Evolutionary conservation across 2,797 vertebrate genomes (phyloP), one percentile per base, ranked within the genome.

Genomic region (Falco naumanni): DNA sequence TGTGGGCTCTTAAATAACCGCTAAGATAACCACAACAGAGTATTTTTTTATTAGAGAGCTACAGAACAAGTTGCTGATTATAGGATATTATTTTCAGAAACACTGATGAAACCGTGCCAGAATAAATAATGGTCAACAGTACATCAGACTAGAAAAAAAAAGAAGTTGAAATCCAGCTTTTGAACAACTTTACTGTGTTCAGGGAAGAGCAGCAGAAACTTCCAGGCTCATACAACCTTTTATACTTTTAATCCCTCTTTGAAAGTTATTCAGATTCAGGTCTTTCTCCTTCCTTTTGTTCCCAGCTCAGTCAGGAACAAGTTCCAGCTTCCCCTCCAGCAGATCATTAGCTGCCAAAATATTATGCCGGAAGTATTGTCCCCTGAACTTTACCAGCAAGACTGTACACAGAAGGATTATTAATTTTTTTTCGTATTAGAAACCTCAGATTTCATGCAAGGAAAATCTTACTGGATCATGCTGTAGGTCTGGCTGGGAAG

Each of bases 221-320:
- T 93, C n/a, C 88, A 34, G 28, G 12, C 34, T 79, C 17, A 16
- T 6, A 19, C 13, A 56, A 45, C 14, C 13, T 68, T 76, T 74
- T 76, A 45, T 7, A 61, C 13, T 71, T 57, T 43, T 78, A 92
- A 90, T 74, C 56, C 29, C 12, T 28, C 39, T 75, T 10, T 19
- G 19, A 43, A 74, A 13, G 34, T 79, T 74, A 84, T 37, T 86
- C 50, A 74, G 56, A 66, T 69, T 79, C 66, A 91, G 21, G 50
- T 90, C 14, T 51, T 87, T 79, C 80, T 92, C 39, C 47, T 79
- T 94, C 25, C 76, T 45, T 91, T 82, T 90, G 75, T 92, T 96
- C 28, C 4, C 0, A 61, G 18, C 19, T 86, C 37, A 76, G 74
- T 25, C 33, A 79, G 72, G 41, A 94, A 79, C 47, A 88, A 86